Base-by-base conservation (phyloP, 30 jellyfish, hydroid and myxozoan species). In the Pelagia noctiluca region DNA sequence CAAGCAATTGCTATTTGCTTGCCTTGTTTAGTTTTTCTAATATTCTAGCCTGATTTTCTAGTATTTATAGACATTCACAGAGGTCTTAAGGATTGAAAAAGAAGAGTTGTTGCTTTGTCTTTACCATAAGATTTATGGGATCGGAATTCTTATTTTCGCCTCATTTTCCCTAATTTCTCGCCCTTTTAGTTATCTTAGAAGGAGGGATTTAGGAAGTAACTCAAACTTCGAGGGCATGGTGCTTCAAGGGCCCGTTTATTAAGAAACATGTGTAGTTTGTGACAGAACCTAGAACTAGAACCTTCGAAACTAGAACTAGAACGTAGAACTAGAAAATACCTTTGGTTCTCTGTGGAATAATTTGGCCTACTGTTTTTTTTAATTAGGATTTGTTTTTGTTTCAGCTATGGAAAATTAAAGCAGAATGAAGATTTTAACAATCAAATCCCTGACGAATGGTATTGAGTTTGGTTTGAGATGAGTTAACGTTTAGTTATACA, bases 321-420 rank as follows among this genome's bases (percentile, higher is more conserved):
- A n/a, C n/a, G n/a, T n/a, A n/a, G n/a, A n/a, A n/a, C n/a, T n/a
- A n/a, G n/a, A n/a, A 42, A 8, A 42, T 42, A 16, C 57, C 16
- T 42, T 16, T 5, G 8, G 16, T 16, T 42, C 16, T 8, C 16
- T 8, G 57, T 5, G 8, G 8, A 16, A 42, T 42, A 5, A 16
- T 8, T 42, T 42, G 16, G 12, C 16, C 57, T 16, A 5, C 16
- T 42, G 57, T 5, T 42, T 5, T 5, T 16, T 5, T 42, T 42
- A 42, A 42, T 16, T 16, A 5, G 57, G 57, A 5, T 42, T 42
- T 16, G 1, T n/a, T 24, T 53, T 18, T 36, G 26, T 79, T 80
- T 48, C 76, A 80, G 91, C 52, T 80, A 4, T 80, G 91, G 91
- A 66, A 80, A 35, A 80, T 80, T 64, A 80, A 80, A 77, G 91